phyloP scores from a whole-genome alignment of 2,888 invertebrate genomes.

The Metacarcinus magister region DNA sequence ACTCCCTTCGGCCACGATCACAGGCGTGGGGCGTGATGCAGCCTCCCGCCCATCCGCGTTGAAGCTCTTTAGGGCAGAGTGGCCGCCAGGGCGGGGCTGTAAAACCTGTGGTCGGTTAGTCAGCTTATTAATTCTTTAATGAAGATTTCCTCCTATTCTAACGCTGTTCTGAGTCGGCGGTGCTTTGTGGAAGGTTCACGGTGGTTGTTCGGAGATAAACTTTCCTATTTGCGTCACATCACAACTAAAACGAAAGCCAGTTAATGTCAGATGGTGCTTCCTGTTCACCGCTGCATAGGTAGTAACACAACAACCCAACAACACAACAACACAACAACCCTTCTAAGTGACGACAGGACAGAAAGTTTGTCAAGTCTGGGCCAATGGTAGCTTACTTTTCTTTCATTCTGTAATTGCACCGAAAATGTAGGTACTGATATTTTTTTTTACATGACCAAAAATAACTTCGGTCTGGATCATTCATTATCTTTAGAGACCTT shows the following conservation, averaged over 20 bases:
- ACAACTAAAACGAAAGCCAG: neutral
- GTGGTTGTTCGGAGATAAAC: neutral
- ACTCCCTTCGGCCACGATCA: neutral
- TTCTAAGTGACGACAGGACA: neutral
- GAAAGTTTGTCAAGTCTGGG: neutral
- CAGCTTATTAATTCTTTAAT: constrained; percentile 5
- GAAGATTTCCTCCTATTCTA: neutral
- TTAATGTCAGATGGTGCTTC: neutral
- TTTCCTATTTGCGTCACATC: neutral
- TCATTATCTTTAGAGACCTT: neutral
- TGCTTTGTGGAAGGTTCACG: neutral
- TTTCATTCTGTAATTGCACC: neutral
- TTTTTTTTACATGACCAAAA: neutral
- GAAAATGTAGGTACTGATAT: neutral
- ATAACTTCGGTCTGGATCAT: neutral
- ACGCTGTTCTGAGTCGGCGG: neutral
- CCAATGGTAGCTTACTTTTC: neutral
- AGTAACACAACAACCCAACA: no score
- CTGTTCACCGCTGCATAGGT: neutral
- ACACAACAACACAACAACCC: neutral
- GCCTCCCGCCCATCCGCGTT: neutral
- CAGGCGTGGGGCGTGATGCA: neutral
- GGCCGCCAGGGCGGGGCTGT: neutral
- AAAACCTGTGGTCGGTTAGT: neutral
- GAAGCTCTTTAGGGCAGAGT: neutral